A percentile compares a stretch with the other conserved stretches of the same genome.
phyloP scores from a whole-genome alignment of 1,140 invertebrate species.

The Venturia canescens region DNA sequence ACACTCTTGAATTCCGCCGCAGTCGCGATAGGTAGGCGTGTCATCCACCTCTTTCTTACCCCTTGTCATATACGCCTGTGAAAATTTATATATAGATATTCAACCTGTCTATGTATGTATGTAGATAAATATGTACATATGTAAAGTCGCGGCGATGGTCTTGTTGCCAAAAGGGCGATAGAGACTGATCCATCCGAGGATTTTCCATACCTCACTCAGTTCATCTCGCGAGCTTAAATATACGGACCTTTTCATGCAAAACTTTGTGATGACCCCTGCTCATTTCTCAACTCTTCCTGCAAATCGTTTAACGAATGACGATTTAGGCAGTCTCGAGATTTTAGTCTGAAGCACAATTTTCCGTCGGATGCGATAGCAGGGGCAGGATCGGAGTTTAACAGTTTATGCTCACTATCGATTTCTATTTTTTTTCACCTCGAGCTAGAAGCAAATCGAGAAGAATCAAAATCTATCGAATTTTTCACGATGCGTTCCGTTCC shows the following conservation, averaged over 20 bases:
- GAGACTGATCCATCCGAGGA: conserved; percentile 9
- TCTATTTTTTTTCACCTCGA: too few relatives aligned
- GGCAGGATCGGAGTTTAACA: too few relatives aligned
- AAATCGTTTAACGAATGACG: too few relatives aligned
- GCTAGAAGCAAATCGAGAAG: too few relatives aligned
- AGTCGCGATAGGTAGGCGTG: conserved; percentile 72
- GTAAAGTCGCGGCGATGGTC: conserved; percentile 2
- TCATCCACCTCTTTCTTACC: conserved; percentile 58
- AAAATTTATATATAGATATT: conserved; percentile 12
- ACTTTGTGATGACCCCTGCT: neutral
- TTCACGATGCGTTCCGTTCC: too few relatives aligned
- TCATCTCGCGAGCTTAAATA: neutral
- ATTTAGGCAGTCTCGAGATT: too few relatives aligned
- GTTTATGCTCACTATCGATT: too few relatives aligned
- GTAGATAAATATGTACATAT: neutral
- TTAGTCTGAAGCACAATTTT: too few relatives aligned
- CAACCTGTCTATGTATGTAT: too few relatives aligned
- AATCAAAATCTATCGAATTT: too few relatives aligned
- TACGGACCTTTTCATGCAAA: conserved; percentile 3
- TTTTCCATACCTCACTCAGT: neutral
- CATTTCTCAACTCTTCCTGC: too few relatives aligned
- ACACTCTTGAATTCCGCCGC: conserved; percentile 66
- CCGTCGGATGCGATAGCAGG: too few relatives aligned
- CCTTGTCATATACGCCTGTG: conserved; percentile 11
- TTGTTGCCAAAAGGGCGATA: conserved; percentile 2